Percentiles rank a stretch among this genome's conserved stretches.
Evolutionary conservation across 2,797 vertebrate genomes (phyloP).

Genomic region (Varecia variegata): DNA sequence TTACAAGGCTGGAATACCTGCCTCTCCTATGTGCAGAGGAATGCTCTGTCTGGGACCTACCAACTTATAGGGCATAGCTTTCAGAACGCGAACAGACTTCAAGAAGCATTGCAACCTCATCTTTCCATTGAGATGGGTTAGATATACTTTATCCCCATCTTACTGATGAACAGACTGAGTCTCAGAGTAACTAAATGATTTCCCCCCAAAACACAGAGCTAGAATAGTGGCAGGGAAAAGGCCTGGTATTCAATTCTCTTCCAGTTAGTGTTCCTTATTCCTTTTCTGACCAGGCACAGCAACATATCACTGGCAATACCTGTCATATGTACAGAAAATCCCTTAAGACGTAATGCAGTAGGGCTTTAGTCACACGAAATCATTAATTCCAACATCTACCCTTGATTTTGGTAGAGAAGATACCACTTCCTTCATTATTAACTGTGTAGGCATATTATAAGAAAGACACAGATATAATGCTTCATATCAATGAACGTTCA

Average conservation of each 20-base stretch:
- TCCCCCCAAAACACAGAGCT: background rate
- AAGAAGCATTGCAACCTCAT: background rate
- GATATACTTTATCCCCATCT: background rate
- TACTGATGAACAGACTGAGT: background rate
- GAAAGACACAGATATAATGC: conserved; percentile 47
- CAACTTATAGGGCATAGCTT: background rate
- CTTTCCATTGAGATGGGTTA: background rate
- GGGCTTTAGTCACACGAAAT: background rate
- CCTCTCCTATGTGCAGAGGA: background rate
- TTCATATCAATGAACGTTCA: conserved; percentile 42
- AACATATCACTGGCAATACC: background rate
- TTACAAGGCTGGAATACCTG: background rate
- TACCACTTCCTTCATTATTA: conserved; percentile 13
- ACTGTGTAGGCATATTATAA: conserved; percentile 20
- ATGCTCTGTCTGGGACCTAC: background rate
- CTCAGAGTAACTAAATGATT: background rate
- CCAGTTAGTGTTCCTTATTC: background rate
- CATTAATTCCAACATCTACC: background rate
- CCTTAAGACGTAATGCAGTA: background rate
- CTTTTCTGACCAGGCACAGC: background rate
- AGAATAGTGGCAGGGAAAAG: background rate
- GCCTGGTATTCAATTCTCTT: background rate
- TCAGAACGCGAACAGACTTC: background rate
- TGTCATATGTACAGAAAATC: background rate
- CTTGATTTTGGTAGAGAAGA: conserved; percentile 8